phyloP scores from a whole-genome alignment of 1,140 invertebrate species.

The Zaprionus davidi region DNA sequence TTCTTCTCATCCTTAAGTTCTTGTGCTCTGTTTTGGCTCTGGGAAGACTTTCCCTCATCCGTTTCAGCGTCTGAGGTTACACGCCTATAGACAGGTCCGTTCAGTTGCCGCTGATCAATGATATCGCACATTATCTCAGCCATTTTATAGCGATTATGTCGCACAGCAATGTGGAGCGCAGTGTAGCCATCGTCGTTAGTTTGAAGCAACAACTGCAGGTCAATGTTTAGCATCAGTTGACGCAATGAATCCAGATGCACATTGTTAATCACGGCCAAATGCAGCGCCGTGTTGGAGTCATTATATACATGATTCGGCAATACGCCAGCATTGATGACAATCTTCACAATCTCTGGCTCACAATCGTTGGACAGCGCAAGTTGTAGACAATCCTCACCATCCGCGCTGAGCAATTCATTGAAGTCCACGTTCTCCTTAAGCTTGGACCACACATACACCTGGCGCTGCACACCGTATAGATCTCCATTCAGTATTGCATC shows the following conservation, averaged over 20 bases:
- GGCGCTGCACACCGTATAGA: conserved; percentile 37
- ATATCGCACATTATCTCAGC: conserved; percentile 65
- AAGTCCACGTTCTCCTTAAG: conserved; percentile 41
- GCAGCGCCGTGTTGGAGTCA: conserved; percentile 68
- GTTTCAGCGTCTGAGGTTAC: background rate
- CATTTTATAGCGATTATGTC: conserved; percentile 63
- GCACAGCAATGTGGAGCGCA: conserved; percentile 65
- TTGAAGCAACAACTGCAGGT: conserved; percentile 62
- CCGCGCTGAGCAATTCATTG: conserved; percentile 58
- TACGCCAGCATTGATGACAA: conserved; percentile 48
- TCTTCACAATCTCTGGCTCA: conserved; percentile 50
- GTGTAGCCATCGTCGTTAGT: conserved; percentile 78
- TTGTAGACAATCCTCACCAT: conserved; percentile 73
- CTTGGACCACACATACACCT: conserved; percentile 57
- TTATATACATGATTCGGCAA: conserved; percentile 58
- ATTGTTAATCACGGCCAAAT: conserved; percentile 73
- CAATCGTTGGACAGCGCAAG: conserved; percentile 61
- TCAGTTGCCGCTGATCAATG: conserved; percentile 62
- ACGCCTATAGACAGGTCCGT: conserved; percentile 43
- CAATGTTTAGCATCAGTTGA: conserved; percentile 57
- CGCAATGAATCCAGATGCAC: conserved; percentile 52
- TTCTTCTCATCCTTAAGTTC: conserved; percentile 40
- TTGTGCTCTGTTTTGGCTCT: background rate
- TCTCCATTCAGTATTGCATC: conserved; percentile 56
- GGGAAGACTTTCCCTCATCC: background rate